Evolutionary conservation across 2,888 invertebrate species (phyloP).

Genomic region (Meiosimyza platycephala): DNA sequence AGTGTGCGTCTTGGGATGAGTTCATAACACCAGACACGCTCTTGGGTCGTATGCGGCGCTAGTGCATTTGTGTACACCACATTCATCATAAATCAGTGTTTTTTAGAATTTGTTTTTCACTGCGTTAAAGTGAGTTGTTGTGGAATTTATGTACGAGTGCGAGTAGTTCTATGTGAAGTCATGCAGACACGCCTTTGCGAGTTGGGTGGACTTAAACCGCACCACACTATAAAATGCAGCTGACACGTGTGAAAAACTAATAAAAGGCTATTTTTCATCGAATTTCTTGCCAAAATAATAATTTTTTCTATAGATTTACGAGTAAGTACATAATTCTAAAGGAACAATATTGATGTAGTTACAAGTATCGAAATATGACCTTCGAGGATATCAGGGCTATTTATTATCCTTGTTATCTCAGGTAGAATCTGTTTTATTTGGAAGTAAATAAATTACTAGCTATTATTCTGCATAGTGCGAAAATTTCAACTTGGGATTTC

Average conservation of each 20-base stretch:
- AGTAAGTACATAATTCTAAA: no score
- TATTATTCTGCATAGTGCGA: no score
- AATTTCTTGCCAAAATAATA: no score
- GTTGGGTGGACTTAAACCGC: slow-evolving; percentile 4
- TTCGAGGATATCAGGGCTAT: no score
- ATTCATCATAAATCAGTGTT: slow-evolving; percentile 28
- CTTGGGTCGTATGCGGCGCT: slow-evolving; percentile 1
- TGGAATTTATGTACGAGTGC: background rate
- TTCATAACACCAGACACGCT: background rate
- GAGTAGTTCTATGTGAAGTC: slow-evolving; percentile 8
- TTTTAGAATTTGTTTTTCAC: slow-evolving; percentile 15
- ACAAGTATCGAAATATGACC: no score
- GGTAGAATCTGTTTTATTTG: no score
- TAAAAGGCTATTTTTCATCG: background rate
- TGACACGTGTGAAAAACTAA: background rate
- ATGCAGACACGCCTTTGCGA: slow-evolving; percentile 25
- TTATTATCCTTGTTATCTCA: no score
- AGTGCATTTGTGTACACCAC: slow-evolving; percentile 11
- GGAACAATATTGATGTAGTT: no score
- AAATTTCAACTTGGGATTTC: no score
- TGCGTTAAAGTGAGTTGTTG: slow-evolving; percentile 23
- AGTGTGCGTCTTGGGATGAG: slow-evolving; percentile 13
- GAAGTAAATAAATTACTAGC: no score
- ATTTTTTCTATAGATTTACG: no score
- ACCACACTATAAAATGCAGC: slow-evolving; percentile 4